A percentile compares a stretch with the other conserved stretches of the same genome.
Evolutionary conservation across 2,888 invertebrate genomes (phyloP).

Genomic region (Cerceris ruficornis): DNA sequence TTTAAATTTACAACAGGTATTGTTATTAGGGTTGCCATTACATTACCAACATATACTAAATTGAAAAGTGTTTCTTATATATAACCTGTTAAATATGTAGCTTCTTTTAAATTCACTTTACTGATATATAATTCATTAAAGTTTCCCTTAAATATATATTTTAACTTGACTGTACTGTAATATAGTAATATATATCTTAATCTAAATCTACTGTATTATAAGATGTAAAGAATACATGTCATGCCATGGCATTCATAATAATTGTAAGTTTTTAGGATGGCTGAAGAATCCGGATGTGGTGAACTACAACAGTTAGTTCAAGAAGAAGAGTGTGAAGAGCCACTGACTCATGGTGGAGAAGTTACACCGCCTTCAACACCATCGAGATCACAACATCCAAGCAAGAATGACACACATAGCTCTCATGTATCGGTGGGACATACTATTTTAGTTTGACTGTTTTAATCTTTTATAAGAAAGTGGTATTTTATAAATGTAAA

Average conservation of each 20-base stretch:
- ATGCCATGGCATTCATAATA: not conserved
- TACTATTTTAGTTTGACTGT: not conserved
- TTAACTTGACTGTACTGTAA: no score
- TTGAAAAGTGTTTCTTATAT: no score
- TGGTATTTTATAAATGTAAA: conserved; percentile 9
- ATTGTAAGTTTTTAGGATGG: conserved; percentile 68
- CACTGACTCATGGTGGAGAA: conserved; percentile 77
- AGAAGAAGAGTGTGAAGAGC: conserved; percentile 80
- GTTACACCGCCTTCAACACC: conserved; percentile 81
- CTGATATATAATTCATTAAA: no score
- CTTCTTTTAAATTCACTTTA: no score
- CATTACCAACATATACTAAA: no score
- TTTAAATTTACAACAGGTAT: not conserved
- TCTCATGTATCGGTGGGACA: conserved; percentile 69
- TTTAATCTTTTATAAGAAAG: not conserved
- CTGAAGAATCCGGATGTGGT: conserved; percentile 79
- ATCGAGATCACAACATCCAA: conserved; percentile 72
- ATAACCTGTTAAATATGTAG: no score
- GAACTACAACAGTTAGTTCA: conserved; percentile 82
- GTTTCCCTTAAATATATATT: no score
- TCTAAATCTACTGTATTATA: no score
- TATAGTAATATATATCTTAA: no score
- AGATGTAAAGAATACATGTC: no score
- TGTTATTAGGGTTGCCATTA: not conserved
- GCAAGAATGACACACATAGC: conserved; percentile 75